Percentiles rank a stretch among this genome's conserved stretches.
Conservation (phyloP, 2,797 vertebrate genomes). For the Danio choprae region DNA sequence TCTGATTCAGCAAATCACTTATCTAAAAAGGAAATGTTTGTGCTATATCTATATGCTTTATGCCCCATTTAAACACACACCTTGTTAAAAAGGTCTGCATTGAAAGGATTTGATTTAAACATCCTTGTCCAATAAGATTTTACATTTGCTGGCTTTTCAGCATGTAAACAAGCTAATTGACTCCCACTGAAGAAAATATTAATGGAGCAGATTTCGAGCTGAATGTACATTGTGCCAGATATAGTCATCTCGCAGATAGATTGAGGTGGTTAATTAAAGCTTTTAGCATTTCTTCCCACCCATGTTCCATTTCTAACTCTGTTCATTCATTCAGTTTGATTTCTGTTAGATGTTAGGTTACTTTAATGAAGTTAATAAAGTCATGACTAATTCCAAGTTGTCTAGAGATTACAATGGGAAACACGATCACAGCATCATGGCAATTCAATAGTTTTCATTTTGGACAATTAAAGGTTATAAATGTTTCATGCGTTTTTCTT, state of each 20-base stretch:
- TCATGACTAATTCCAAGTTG: neutral
- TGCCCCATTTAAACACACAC: neutral
- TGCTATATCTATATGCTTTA: neutral
- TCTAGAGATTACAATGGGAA: neutral
- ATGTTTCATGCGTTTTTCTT: no score
- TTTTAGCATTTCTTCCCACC: conserved; percentile 5
- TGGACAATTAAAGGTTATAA: no score
- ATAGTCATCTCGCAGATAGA: conserved; percentile 29
- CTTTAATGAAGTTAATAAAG: neutral
- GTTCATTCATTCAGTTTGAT: neutral
- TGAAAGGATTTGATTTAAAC: conserved; percentile 12
- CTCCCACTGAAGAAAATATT: conserved; percentile 23
- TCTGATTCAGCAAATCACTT: neutral
- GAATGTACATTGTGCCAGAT: conserved; percentile 15
- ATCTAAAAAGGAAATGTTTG: neutral
- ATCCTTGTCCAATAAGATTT: neutral
- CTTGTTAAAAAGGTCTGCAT: neutral
- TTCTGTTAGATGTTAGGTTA: conserved; percentile 1
- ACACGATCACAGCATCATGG: neutral
- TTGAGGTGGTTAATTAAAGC: conserved; percentile 37
- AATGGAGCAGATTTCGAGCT: conserved; percentile 14
- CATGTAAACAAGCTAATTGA: conserved; percentile 29
- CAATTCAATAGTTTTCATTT: neutral
- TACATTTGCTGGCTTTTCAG: conserved; percentile 13
- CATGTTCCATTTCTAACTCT: neutral